Percentiles rank a stretch among this genome's conserved stretches.
Evolutionary conservation across 2,888 invertebrate species (phyloP).

Genomic region (Hylaea fasciaria): DNA sequence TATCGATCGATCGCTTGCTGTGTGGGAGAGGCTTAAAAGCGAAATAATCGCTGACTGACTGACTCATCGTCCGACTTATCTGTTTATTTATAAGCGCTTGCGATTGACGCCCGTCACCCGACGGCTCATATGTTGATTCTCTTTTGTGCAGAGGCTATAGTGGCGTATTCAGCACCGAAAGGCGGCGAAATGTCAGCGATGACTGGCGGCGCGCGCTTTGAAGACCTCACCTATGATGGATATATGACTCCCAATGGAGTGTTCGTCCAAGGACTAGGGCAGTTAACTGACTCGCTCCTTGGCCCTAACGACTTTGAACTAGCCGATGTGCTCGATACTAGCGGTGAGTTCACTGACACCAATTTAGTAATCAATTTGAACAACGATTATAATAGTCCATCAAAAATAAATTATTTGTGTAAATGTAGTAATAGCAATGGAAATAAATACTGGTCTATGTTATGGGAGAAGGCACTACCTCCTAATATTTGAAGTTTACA

Average conservation of each 20-base stretch:
- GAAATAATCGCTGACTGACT: too few relatives aligned
- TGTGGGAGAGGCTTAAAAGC: too few relatives aligned
- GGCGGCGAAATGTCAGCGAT: slow-evolving; percentile 87
- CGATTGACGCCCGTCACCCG: slow-evolving; percentile 52
- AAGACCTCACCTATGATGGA: slow-evolving; percentile 93
- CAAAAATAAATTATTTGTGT: background rate
- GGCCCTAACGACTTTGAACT: slow-evolving; percentile 88
- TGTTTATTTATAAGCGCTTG: too few relatives aligned
- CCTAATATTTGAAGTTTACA: too few relatives aligned
- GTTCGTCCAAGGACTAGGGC: slow-evolving; percentile 90
- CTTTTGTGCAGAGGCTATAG: slow-evolving; percentile 85
- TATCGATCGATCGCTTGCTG: too few relatives aligned
- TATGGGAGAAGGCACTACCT: too few relatives aligned
- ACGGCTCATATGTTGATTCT: slow-evolving; percentile 48
- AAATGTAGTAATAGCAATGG: too few relatives aligned
- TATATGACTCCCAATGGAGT: slow-evolving; percentile 75
- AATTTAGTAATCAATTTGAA: background rate
- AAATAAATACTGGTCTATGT: too few relatives aligned
- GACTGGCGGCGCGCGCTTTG: slow-evolving; percentile 88
- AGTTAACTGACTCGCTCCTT: slow-evolving; percentile 90
- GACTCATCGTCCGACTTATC: too few relatives aligned
- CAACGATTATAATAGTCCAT: background rate
- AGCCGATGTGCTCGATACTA: slow-evolving; percentile 84
- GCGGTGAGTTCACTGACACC: slow-evolving; percentile 72
- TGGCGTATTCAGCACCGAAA: slow-evolving; percentile 88